Conservation (phyloP, 2,888 invertebrate genomes). For the Pherbina coryleti region DNA sequence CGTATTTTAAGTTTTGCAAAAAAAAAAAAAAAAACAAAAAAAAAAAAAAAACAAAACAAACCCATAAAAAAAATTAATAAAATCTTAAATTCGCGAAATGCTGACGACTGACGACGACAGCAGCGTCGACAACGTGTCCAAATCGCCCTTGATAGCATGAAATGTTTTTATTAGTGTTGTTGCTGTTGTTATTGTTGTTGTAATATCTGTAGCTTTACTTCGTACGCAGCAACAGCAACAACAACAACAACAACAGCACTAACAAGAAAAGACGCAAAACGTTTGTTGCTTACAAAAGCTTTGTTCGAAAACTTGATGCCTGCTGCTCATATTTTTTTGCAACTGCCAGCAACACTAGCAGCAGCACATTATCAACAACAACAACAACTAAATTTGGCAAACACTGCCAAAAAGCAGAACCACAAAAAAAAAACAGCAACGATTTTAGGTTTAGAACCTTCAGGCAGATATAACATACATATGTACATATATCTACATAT, state of each 20-base stretch:
- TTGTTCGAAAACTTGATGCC: neutral
- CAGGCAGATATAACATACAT: no score
- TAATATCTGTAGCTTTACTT: conserved; percentile 10
- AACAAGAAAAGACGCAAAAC: neutral
- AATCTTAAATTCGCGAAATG: conserved; percentile 30
- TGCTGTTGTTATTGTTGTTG: neutral
- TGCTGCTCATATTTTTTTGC: no score
- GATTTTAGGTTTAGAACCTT: no score
- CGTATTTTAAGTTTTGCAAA: neutral
- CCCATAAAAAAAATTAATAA: neutral
- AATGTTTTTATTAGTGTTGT: neutral
- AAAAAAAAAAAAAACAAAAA: neutral
- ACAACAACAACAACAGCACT: neutral
- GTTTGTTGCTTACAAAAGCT: conserved; percentile 10
- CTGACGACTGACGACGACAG: conserved; percentile 3
- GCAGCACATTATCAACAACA: neutral
- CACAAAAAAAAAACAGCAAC: no score
- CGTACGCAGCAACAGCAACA: conserved; percentile 8
- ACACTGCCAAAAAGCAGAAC: no score
- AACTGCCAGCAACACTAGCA: neutral
- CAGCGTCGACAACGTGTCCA: conserved; percentile 22
- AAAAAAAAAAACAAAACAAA: neutral
- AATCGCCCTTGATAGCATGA: conserved; percentile 25
- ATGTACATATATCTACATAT: no score
- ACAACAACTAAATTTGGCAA: no score